Evolutionary conservation across 2,113 vertebrate species (phyloP).

Genomic region (Psilopsiagon aurifrons): DNA sequence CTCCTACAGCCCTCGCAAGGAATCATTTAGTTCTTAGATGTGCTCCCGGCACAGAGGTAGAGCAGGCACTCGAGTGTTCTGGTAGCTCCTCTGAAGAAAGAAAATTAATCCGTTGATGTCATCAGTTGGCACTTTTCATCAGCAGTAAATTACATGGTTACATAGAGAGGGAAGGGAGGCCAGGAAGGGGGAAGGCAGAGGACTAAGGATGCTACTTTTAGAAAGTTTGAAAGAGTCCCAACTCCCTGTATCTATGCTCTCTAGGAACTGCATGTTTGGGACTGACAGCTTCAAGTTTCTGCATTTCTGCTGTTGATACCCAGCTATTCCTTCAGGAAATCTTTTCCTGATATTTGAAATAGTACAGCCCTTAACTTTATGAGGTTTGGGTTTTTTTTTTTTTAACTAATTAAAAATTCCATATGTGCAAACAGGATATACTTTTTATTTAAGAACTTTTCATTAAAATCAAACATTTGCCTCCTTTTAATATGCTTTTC

Average conservation of each 20-base stretch:
- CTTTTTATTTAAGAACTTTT: not conserved
- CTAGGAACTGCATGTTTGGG: not conserved
- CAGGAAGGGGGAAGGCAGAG: not conserved
- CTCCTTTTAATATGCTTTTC: not conserved
- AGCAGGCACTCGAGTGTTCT: not conserved
- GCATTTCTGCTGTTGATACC: not conserved
- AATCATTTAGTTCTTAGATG: conserved; percentile 1
- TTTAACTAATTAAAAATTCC: not conserved
- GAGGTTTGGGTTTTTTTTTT: not conserved
- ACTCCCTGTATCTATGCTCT: rapidly evolving
- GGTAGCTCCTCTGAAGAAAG: conserved; percentile 8
- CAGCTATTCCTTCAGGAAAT: not conserved
- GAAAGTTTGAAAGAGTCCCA: not conserved
- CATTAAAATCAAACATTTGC: rapidly evolving
- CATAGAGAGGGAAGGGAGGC: not conserved
- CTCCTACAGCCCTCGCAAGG: not conserved
- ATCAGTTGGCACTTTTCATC: not conserved
- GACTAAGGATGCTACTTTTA: not conserved
- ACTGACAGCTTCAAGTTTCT: not conserved
- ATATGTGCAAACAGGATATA: not conserved
- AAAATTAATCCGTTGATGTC: conserved; percentile 37
- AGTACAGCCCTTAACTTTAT: not conserved
- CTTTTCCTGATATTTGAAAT: not conserved
- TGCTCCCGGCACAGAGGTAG: not conserved
- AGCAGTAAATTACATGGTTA: not conserved